A percentile compares a stretch with the other conserved stretches of the same genome.
Conservation (phyloP, 1,140 invertebrate species). For the Batillaria attramentaria region DNA sequence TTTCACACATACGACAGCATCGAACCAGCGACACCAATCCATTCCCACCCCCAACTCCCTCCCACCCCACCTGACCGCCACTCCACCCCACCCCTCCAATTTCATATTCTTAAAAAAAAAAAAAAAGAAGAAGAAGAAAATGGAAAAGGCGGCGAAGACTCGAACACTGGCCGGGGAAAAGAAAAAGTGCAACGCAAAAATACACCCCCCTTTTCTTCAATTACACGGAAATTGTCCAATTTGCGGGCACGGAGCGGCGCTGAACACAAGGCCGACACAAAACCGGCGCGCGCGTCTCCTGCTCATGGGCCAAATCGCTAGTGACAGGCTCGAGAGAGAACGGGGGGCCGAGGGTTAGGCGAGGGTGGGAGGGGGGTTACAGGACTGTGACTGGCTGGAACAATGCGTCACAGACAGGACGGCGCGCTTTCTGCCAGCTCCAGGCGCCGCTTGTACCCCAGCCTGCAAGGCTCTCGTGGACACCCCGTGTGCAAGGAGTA, state of each 20-base stretch:
- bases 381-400: no score
- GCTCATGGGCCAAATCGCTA: slow-evolving; percentile 1
- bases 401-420: slow-evolving; percentile 15
- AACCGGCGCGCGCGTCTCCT: slow-evolving; percentile 1
- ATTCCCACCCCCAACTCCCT: slow-evolving; percentile 8
- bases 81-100: slow-evolving; percentile 3
- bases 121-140: slow-evolving; percentile 46
- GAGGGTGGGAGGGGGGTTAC: background rate
- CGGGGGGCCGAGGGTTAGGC: no score
- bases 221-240: slow-evolving; percentile 25
- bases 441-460: no score
- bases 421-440: background rate
- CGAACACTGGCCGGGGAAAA: background rate
- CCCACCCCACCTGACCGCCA: background rate
- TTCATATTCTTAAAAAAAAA: slow-evolving; percentile 29
- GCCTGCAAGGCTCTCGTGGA: no score
- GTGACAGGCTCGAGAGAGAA: slow-evolving; percentile 17
- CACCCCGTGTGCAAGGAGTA: no score
- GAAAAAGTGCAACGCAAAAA: slow-evolving; percentile 24
- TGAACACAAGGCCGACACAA: slow-evolving; percentile 21
- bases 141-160: slow-evolving; percentile 26
- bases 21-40: no score
- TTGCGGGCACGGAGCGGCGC: slow-evolving; percentile 9
- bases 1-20: no score
- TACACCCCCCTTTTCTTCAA: slow-evolving; percentile 20